Evolutionary conservation across 2,888 invertebrate species (phyloP).

Genomic region (Erebia aethiops): DNA sequence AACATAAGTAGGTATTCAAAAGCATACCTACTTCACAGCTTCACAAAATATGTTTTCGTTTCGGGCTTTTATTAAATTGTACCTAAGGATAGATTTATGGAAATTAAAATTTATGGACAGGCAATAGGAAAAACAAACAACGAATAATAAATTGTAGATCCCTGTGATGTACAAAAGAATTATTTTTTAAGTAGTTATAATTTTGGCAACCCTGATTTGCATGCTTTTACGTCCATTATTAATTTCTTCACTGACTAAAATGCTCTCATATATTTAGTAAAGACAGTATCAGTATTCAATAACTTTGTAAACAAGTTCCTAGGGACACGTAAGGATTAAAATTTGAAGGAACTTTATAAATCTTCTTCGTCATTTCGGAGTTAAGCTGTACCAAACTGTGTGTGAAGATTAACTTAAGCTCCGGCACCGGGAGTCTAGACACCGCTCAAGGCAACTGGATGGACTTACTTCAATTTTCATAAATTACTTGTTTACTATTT

Average conservation of each 20-base stretch:
- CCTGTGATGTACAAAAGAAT: too few relatives aligned
- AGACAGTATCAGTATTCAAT: neutral
- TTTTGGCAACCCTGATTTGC: neutral
- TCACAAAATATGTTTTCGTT: too few relatives aligned
- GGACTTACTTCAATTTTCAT: conserved; percentile 34
- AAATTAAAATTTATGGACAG: too few relatives aligned
- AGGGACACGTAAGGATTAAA: conserved; percentile 9
- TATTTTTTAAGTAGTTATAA: too few relatives aligned
- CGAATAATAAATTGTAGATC: too few relatives aligned
- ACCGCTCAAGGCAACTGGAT: conserved; percentile 48
- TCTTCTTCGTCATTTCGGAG: conserved; percentile 33
- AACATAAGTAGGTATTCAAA: too few relatives aligned
- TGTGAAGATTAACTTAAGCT: conserved; percentile 46
- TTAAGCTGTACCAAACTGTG: conserved; percentile 43
- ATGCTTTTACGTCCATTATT: neutral
- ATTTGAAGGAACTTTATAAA: conserved; percentile 30
- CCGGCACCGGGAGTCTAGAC: conserved; percentile 62
- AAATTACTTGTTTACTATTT: conserved; percentile 34
- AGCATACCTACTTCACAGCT: too few relatives aligned
- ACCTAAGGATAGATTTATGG: too few relatives aligned
- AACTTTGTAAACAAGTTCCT: neutral
- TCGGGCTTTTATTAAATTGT: too few relatives aligned
- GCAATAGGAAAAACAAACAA: too few relatives aligned
- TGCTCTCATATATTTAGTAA: neutral
- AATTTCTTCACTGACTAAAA: neutral